Conservation (phyloP, 2,113 vertebrate genomes). For the Spermophilus dauricus region DNA sequence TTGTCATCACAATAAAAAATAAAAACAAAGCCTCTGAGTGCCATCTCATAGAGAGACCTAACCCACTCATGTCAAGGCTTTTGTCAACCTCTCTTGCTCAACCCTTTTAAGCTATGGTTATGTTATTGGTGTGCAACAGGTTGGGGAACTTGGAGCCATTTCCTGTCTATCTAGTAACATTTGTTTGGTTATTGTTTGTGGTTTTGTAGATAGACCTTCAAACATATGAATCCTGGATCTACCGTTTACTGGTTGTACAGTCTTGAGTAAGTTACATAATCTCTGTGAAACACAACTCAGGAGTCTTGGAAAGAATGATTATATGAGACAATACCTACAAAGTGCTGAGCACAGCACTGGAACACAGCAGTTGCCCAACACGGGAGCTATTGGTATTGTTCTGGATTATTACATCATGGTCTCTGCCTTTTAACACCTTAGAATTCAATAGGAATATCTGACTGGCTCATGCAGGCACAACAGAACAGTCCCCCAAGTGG, state of each 20-base stretch:
- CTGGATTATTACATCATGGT: constrained; percentile 17
- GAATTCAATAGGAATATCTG: neutral
- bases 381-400: neutral
- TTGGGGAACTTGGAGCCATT: neutral
- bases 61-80: neutral
- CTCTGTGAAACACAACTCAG: neutral
- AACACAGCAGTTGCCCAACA: neutral
- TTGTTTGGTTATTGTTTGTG: neutral
- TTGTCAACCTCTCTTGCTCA: neutral
- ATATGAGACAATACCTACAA: neutral
- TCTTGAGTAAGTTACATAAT: neutral
- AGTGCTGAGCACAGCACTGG: neutral
- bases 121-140: neutral
- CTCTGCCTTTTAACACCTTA: neutral
- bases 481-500: neutral
- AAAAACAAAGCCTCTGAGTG: neutral
- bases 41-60: neutral
- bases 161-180: neutral
- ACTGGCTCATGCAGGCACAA: neutral
- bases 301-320: neutral
- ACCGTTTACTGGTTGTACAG: neutral
- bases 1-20: neutral
- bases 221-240: neutral
- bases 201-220: neutral
- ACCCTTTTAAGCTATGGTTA: neutral